phyloP scores from a whole-genome alignment of 2,888 invertebrate genomes.

The Eupithecia insigniata region DNA sequence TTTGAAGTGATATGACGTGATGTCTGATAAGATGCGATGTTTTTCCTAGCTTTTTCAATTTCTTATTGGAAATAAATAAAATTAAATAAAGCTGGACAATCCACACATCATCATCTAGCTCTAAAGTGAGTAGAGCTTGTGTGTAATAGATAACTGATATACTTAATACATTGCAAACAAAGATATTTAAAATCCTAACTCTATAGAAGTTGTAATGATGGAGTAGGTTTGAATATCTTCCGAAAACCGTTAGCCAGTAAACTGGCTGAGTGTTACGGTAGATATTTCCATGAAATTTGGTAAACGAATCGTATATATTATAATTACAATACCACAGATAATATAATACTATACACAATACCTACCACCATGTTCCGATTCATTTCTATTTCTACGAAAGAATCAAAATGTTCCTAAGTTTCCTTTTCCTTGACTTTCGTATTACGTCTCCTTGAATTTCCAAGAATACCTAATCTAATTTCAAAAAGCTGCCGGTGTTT shows the following conservation, averaged over 20 bases:
- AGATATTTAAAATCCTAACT: too few species aligned
- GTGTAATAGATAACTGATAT: too few species aligned
- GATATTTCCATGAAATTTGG: not conserved
- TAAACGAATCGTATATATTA: not conserved
- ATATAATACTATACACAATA: too few species aligned
- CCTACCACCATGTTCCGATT: not conserved
- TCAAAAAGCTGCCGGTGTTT: not conserved
- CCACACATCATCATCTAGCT: too few species aligned
- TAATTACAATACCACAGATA: too few species aligned
- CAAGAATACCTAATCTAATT: conserved; percentile 9
- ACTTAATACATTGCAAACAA: too few species aligned
- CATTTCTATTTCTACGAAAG: not conserved
- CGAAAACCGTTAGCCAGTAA: not conserved
- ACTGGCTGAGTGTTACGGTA: not conserved
- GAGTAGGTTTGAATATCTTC: not conserved
- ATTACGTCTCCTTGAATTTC: not conserved
- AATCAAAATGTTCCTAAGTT: not conserved
- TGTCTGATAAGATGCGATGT: not conserved
- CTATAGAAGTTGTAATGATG: too few species aligned
- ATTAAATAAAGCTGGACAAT: too few species aligned
- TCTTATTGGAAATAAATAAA: too few species aligned
- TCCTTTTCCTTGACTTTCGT: not conserved
- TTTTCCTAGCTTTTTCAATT: too few species aligned
- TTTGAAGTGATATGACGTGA: not conserved
- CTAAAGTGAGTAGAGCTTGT: too few species aligned